Evolutionary conservation across 2,888 invertebrate species (phyloP).

Genomic region (Dynastes tityus): DNA sequence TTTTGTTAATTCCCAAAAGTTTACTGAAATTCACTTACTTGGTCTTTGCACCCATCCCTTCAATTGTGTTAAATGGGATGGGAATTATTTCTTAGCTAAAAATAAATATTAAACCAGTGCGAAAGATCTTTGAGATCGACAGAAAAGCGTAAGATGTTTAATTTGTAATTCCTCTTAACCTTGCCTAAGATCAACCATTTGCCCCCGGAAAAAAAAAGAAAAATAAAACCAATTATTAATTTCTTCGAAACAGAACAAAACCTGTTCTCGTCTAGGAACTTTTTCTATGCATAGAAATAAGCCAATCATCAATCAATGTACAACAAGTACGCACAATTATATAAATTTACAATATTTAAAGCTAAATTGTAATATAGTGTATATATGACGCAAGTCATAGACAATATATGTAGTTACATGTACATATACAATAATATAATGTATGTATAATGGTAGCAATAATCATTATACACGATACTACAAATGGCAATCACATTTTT

Average conservation of each 20-base stretch:
- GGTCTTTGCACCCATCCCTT: too few species aligned
- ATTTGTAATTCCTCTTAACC: too few species aligned
- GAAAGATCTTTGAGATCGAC: too few species aligned
- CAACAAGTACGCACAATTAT: conserved; percentile 34
- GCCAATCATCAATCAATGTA: conserved; percentile 12
- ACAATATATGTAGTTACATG: not conserved
- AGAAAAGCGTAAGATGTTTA: too few species aligned
- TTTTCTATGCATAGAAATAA: conserved; percentile 3
- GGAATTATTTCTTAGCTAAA: too few species aligned
- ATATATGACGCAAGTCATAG: conserved; percentile 21
- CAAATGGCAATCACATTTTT: conserved; percentile 55
- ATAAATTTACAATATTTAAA: conserved; percentile 55
- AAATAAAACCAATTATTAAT: not conserved
- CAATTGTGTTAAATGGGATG: too few species aligned
- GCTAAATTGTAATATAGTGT: conserved; percentile 60
- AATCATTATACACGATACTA: conserved; percentile 52
- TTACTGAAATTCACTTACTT: too few species aligned
- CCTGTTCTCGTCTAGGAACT: conserved; percentile 25
- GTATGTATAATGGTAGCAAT: not conserved
- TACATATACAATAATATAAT: not conserved
- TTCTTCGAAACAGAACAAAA: conserved; percentile 16
- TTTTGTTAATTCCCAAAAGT: too few species aligned
- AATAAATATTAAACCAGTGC: too few species aligned
- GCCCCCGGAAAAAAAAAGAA: too few species aligned
- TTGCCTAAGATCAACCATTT: too few species aligned